Base-by-base conservation (phyloP, 2,888 invertebrate genomes). In the Polydrusus cervinus region DNA sequence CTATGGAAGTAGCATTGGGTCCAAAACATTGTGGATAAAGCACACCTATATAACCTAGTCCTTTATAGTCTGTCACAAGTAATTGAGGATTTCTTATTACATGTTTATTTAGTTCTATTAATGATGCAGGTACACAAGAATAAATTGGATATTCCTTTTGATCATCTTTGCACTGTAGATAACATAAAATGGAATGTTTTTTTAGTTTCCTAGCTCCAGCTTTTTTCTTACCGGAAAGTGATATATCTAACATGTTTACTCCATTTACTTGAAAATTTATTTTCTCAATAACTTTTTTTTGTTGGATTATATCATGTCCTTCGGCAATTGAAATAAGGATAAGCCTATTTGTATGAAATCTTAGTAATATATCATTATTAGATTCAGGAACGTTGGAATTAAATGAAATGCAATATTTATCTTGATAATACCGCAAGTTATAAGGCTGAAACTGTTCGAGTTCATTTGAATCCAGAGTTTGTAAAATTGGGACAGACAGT, bases 91-190 rank as follows among this genome's bases (percentile, higher is more conserved):
- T 53, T 20, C 71, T 67, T 53, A 80, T 72, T 30, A 82, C 57
- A 13, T 74, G 49, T 43, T 79, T 76, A 69, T 82, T 82, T 10
- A 81, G 78, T 78, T 82, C 82, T 57, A 82, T 78, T 51, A 82
- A 57, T 9, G 76, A 78, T 9, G 79, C 79, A 51, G 65, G 71
- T 14, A 81, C 68, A 47, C 80, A 79, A n/a, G 79, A 75, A 73
- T 81, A 76, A 14, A 82, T 68, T 62, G 80, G 81, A 64, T 78
- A 78, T 66, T 78, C 18, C 40, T 76, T 78, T 9, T 78, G 74
- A 38, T 80, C 79, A 14, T 76, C 80, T 69, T 80, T 78, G 43
- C 81, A 79, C 51, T 79, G 78, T 16, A 82, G 75, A 57, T 78
- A 78, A 67, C 82, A 82, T 20, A 82, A 64, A 69, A 81, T 74